A percentile compares a stretch with the other conserved stretches of the same genome.
phyloP scores from a whole-genome alignment of 2,113 vertebrate species.

The Pica pica region DNA sequence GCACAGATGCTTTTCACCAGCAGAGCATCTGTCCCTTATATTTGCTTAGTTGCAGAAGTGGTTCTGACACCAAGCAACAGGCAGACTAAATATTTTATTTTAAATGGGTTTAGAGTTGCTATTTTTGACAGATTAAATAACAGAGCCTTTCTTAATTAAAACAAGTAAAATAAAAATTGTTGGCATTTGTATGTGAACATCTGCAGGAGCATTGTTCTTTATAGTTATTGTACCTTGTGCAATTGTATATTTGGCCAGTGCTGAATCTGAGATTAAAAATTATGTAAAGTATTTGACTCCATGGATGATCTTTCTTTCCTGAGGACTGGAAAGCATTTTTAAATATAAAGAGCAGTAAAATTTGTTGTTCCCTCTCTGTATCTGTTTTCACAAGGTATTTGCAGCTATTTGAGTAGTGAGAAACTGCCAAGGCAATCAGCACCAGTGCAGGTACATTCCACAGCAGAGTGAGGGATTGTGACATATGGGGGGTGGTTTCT shows the following conservation, averaged over 20 bases:
- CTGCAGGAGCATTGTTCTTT: slow-evolving; percentile 30
- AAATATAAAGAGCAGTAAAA: slow-evolving; percentile 14
- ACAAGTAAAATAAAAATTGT: slow-evolving; percentile 37
- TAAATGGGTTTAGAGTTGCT: background rate
- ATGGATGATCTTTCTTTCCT: background rate
- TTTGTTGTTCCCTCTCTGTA: background rate
- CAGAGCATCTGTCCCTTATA: background rate
- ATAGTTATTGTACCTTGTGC: background rate
- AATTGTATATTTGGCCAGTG: background rate
- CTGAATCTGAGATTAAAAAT: slow-evolving; percentile 28
- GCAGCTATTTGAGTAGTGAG: background rate
- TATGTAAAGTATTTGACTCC: background rate
- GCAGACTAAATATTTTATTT: slow-evolving; percentile 25
- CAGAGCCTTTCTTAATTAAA: slow-evolving; percentile 48
- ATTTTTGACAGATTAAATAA: slow-evolving; percentile 30
- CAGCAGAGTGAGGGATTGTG: background rate
- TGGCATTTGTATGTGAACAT: slow-evolving; percentile 50
- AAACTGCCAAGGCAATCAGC: background rate
- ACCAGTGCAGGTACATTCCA: background rate
- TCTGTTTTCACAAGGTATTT: background rate
- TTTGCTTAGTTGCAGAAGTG: background rate
- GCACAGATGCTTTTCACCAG: background rate
- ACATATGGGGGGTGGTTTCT: background rate
- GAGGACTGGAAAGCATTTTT: background rate
- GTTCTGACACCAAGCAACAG: background rate